Percentiles rank a stretch among this genome's conserved stretches.
Conservation (phyloP, 2,888 invertebrate genomes). For the Microplitis deprimator region DNA sequence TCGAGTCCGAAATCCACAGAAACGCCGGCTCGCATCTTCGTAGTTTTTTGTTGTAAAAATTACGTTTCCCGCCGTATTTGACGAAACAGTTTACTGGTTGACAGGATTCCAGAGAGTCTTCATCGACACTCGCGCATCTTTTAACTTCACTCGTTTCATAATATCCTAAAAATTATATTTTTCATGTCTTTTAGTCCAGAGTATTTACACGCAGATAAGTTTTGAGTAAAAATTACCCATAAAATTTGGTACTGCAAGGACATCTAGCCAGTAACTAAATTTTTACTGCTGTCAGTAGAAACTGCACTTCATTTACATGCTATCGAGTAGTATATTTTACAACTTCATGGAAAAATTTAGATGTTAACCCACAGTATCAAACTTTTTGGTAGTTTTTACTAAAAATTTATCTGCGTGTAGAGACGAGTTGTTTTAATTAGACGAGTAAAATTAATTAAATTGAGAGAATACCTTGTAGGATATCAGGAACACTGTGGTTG, state of each 20-base stretch:
- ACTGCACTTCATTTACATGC: no score
- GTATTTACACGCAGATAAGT: no score
- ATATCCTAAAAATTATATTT: slow-evolving; percentile 41
- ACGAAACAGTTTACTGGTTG: slow-evolving; percentile 74
- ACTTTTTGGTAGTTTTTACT: no score
- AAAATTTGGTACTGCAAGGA: no score
- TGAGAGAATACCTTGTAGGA: background rate
- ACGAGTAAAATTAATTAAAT: background rate
- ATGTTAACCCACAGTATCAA: no score
- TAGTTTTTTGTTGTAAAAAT: slow-evolving; percentile 70
- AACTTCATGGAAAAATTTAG: no score
- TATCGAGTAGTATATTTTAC: no score
- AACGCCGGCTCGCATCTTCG: slow-evolving; percentile 66
- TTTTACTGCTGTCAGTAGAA: no score
- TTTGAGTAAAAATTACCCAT: no score
- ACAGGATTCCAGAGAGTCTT: slow-evolving; percentile 72
- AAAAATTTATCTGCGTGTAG: no score
- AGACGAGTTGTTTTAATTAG: no score
- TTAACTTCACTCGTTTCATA: slow-evolving; percentile 45
- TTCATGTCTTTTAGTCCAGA: background rate
- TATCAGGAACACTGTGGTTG: background rate
- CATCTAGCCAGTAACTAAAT: no score
- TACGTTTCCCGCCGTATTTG: slow-evolving; percentile 74
- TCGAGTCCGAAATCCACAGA: slow-evolving; percentile 62
- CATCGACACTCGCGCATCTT: slow-evolving; percentile 66